Conservation (phyloP, 2,797 vertebrate species). For the Acanthis flammea region DNA sequence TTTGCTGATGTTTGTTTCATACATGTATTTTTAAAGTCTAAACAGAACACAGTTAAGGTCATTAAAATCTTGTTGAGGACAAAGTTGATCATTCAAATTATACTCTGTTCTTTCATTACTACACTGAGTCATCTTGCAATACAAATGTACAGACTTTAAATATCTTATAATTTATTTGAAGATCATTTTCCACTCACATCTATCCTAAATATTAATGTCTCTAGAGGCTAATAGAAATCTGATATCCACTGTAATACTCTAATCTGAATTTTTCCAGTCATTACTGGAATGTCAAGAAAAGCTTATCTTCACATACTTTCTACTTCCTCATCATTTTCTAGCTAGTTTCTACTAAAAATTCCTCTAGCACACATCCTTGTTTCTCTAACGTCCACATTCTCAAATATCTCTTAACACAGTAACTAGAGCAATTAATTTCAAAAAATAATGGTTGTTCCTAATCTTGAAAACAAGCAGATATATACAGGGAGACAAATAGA, state of each 20-base stretch:
- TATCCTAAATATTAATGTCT: constrained; percentile 49
- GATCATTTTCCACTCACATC: constrained; percentile 31
- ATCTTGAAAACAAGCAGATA: background rate
- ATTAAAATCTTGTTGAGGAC: background rate
- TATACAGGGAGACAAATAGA: background rate
- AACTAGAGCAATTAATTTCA: background rate
- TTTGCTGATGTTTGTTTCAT: background rate
- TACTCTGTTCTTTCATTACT: background rate
- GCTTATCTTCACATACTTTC: constrained; percentile 18
- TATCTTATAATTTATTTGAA: constrained; percentile 55
- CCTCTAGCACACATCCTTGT: background rate
- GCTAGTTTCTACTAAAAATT: background rate
- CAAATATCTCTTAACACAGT: background rate
- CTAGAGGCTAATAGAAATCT: constrained; percentile 49
- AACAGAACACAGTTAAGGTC: background rate
- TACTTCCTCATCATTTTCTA: background rate
- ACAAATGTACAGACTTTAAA: constrained; percentile 49
- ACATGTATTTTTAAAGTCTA: background rate
- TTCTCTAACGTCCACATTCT: background rate
- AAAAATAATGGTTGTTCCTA: background rate
- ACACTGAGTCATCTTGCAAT: background rate
- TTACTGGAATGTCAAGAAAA: constrained; percentile 40
- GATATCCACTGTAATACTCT: constrained; percentile 33
- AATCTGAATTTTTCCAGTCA: constrained; percentile 24
- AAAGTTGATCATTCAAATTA: background rate